Evolutionary conservation across 1,140 invertebrate genomes (phyloP), one percentile per base, ranked within the genome.

Genomic region (Epicauta chinensis): DNA sequence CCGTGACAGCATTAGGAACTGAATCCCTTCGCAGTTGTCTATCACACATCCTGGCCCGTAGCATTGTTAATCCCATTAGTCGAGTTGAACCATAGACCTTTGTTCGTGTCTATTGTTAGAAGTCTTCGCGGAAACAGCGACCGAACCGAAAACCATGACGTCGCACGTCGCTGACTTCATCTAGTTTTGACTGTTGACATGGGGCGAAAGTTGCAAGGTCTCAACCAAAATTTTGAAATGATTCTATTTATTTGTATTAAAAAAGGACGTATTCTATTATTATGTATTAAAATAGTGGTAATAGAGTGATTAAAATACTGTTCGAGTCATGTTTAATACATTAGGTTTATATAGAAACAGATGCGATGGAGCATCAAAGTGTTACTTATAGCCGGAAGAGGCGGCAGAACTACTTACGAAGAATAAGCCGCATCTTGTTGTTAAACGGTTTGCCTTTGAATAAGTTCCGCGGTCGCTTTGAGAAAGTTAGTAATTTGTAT

Each of bases 41-140:
- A 55, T 59, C 57, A 59, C 57, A 59, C 57, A 55, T 59, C 57
- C 53, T 59, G 46, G 57, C 57, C 57, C 53, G 53, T 39, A 55
- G 57, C 57, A 55, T 59, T 59, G 57, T 59, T 59, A 59, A 59
- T 59, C 57, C 57, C 57, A 59, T 59, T 59, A 59, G 57, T 49
- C 45, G 57, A 32, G 34, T 53, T 55, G 47, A 55, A 53, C 48
- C 57, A 48, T 36, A 39, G 57, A 59, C 57, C 57, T 59, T 59
- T 59, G 57, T 59, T 59, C 57, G 32, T 36, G 39, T 23, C 45
- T 44, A 59, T 59, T 59, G 57, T 59, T 55, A 23, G 49, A 53
- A 47, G 45, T 52, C 53, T 59, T 59, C 53, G 57, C 57, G 57
- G 57, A 59, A 59, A 59, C 57, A 51, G 37, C 44, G 43, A 48